These are phyloP conservation scores for Ameiurus melas DNA, from an alignment of 2,113 vertebrate species.

Conservation along the genomic window DNA sequence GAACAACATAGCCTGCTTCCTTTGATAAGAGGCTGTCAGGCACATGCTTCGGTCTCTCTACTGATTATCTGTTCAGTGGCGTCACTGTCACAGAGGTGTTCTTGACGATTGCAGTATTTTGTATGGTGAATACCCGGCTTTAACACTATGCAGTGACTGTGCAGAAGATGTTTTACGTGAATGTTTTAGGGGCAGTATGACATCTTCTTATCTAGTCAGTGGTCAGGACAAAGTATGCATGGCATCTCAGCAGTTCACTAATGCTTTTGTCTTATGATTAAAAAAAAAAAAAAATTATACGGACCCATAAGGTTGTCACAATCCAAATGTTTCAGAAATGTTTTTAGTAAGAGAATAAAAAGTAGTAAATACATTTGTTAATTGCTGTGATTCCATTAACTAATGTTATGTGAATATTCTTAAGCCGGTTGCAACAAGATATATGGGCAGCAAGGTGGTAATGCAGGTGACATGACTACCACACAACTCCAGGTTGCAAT, in stretches of 20 bases:
- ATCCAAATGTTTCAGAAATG: not conserved
- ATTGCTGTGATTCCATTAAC: not conserved
- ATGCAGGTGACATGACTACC: not conserved
- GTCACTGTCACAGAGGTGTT: slow-evolving; percentile 31
- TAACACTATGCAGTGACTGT: not conserved
- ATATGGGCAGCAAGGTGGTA: not conserved
- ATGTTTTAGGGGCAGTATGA: not conserved
- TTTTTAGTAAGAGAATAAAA: not conserved
- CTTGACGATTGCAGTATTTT: not conserved
- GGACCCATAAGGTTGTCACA: not conserved
- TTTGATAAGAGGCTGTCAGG: slow-evolving; percentile 16
- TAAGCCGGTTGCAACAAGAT: not conserved
- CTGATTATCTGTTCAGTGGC: slow-evolving; percentile 5
- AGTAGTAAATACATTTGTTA: not conserved
- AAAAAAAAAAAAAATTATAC: too few relatives aligned
- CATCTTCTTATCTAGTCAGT: not conserved
- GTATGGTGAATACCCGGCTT: not conserved
- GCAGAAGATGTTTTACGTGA: not conserved
- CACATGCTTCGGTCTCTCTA: not conserved
- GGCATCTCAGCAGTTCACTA: slow-evolving; percentile 7
- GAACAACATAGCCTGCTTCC: not conserved
- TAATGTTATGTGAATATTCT: not conserved
- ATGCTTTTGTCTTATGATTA: not conserved
- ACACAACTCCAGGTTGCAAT: not conserved
- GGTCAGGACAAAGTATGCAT: not conserved